Base-by-base conservation (phyloP, 2,888 invertebrate species). In the Malthinus seriepunctatus region DNA sequence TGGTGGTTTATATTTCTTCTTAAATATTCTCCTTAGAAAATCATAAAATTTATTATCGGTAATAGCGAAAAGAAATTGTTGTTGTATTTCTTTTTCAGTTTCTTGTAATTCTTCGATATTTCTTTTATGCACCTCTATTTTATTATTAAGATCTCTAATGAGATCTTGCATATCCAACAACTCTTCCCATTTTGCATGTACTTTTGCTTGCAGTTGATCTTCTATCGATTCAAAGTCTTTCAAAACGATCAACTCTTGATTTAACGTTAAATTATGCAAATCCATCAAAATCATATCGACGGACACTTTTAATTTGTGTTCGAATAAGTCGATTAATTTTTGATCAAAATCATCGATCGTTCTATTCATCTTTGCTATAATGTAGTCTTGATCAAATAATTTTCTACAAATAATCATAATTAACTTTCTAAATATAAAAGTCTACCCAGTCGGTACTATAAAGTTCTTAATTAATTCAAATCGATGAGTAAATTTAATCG, bases 21-120 rank as follows among this genome's bases (percentile, higher is more conserved):
- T 90, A 71, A 89, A 95, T 53, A 95, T 92, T 69, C 88, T 86
- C 12, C 85, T 83, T 38, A 95, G 76, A 72, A 93, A 94, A 68
- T 89, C 88, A 5, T 84, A 84, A 74, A 90, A 94, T 73, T 90
- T 91, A 71, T 89, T 89, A 51, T 90, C 88, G 0, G 86, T 82
- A 6, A 83, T 79, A 31, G 76, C 80, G 10, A 67, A 63, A 52
- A 83, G 80, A 70, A 89, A 91, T 49, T 82, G 81, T 1, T 78
- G 69, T 47, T 84, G 82, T 8, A 85, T 73, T 1, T 77, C 76
- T 42, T 74, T 76, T 10, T 84, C 82, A 57, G 82, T 79, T 3
- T 82, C 79, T 23, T 79, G 76, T 35, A 82, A 67, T 33, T 78
- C 78, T 37, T 73, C 73, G 38, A 83, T 79, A 48, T 78, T 76